Base-by-base conservation (phyloP, 2,888 invertebrate genomes). In the Liopterus haemorrhoidalis region DNA sequence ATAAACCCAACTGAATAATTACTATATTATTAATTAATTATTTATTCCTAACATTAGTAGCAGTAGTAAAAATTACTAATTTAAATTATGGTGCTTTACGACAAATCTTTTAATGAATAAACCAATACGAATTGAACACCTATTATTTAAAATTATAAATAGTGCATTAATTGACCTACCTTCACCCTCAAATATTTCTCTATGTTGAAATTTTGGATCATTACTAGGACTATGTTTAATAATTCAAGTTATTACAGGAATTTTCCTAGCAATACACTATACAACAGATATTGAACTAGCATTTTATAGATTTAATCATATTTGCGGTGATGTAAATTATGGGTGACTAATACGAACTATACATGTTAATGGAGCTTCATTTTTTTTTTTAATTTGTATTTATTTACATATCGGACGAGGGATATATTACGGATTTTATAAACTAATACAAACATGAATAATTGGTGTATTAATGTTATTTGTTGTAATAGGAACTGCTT, bases 231-330 rank as follows among this genome's bases (percentile, higher is more conserved):
- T 81, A 65, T 79, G 76, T 57, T 66, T 81, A 73, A 67, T 74
- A 46, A 71, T 74, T 47, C 82, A 84, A 78, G 78, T 82, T 68
- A 49, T 79, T 44, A 77, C 81, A 18, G 83, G 82, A 30, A 55
- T 84, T 62, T 79, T 84, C 63, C 61, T 83, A 70, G 74, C 82
- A 0, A 79, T 83, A 74, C 81, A 83, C 59, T 83, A 82, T 59
- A 73, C 74, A 12, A 71, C 79, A 8, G 73, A 81, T 68, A 71
- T 78, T 60, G 70, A 73, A 55, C 49, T 75, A 66, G 80, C 82
- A 1, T 83, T 83, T 70, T 68, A 73, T 59, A 81, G 79, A 57
- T 70, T 83, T 22, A 71, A 75, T 53, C 81, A 82, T 63, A 83
- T 84, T 68, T 76, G 76, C 20, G 80, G 81, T 60, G 76, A 84